Evolutionary conservation across 1,140 invertebrate genomes (phyloP), one percentile per base, ranked within the genome.

Genomic region (Pristionchus pacificus): DNA sequence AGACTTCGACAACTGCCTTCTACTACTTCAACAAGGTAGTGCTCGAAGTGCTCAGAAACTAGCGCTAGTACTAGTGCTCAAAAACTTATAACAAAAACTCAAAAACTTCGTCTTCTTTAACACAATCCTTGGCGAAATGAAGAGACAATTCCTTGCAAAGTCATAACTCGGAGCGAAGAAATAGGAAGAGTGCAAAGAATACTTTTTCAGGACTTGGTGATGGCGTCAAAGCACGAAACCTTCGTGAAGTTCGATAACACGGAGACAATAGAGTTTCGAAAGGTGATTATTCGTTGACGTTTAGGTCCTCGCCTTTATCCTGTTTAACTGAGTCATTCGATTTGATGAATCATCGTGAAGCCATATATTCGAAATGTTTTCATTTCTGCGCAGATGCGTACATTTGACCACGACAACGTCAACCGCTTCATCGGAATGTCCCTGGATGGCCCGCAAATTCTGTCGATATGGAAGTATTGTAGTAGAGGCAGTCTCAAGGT

Each of bases 371-470:
- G 38, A 10, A 19, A 49, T 49, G 6, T 49, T 19, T 49, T 49
- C 38, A 49, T 49, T n/a, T n/a, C n/a, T n/a, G n/a, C n/a, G 38
- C 38, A 49, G 38, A 49, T 49, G 38, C 38, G 38, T 19, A 49
- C 38, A 19, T 49, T 49, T 19, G 38, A 49, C 38, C 6, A 49
- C 19, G 80, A 80, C 27, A 80, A 80, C 70, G 57, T 79, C 13
- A 82, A 80, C 65, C 65, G 76, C 0, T 79, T 78, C 27, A 31
- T 78, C n/a, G 77, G 78, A 25, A n/a, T 80, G 13, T 78, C 72
- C 32, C 58, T 78, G 38, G 68, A 82, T 60, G 79, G 70, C 1
- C 67, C 80, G 19, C 60, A 61, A 30, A 38, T 79, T 24, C 71
- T 72, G 15, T 38, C 60, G 2, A 49, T 74, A 13, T 74, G 72